phyloP scores from a whole-genome alignment of 2,113 vertebrate species.

The Turdus rufiventris region DNA sequence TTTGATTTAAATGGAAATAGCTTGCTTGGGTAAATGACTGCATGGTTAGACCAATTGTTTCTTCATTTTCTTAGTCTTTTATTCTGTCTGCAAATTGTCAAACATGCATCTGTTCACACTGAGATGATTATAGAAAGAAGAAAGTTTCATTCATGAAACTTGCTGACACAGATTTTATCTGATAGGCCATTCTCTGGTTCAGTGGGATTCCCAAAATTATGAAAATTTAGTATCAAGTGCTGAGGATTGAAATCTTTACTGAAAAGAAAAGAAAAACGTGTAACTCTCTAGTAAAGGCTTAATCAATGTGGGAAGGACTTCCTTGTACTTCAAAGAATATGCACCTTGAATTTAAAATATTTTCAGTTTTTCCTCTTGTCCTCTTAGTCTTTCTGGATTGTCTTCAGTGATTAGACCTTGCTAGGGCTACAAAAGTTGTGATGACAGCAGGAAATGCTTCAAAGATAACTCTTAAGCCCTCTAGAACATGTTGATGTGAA shows the following conservation, averaged over 20 bases:
- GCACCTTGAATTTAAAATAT: background rate
- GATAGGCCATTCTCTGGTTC: background rate
- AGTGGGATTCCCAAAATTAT: background rate
- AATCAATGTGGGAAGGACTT: background rate
- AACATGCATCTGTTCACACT: background rate
- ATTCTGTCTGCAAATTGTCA: background rate
- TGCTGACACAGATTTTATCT: background rate
- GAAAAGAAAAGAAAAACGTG: background rate
- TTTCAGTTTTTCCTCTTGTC: background rate
- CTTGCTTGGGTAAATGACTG: slow-evolving; percentile 9
- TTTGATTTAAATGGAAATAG: slow-evolving; percentile 47
- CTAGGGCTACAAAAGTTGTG: background rate
- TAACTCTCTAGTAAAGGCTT: background rate
- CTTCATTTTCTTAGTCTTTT: slow-evolving; percentile 7
- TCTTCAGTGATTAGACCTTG: background rate
- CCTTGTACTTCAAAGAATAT: background rate
- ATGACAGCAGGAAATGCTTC: background rate
- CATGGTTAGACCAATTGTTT: slow-evolving; percentile 10
- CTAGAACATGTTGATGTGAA: background rate
- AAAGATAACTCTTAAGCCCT: background rate
- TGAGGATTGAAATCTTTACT: background rate
- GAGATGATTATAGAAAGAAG: background rate
- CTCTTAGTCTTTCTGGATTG: background rate
- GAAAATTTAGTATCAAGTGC: background rate
- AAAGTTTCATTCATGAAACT: background rate